Percentiles rank a stretch among this genome's conserved stretches.
phyloP scores from a whole-genome alignment of 1,140 invertebrate species.

The Diploscapter pachys region DNA sequence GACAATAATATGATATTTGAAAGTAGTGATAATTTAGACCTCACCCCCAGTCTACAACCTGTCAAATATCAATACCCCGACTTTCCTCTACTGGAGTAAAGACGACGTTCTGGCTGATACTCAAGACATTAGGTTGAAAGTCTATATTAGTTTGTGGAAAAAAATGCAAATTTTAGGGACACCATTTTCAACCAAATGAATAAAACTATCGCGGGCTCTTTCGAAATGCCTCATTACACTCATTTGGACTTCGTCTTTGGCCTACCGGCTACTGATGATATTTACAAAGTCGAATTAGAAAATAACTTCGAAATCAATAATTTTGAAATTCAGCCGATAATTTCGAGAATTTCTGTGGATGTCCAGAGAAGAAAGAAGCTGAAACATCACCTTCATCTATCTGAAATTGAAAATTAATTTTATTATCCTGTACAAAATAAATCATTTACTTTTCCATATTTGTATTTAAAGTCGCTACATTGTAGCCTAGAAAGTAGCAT shows the following conservation, averaged over 20 bases:
- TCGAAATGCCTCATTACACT: slow-evolving; percentile 45
- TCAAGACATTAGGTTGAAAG: slow-evolving; percentile 36
- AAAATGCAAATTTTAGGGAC: slow-evolving; percentile 6
- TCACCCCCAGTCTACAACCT: slow-evolving; percentile 51
- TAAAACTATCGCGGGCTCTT: slow-evolving; percentile 5
- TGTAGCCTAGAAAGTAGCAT: no score
- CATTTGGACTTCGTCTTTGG: slow-evolving; percentile 53
- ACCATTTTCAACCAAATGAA: slow-evolving; percentile 23
- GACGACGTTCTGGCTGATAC: slow-evolving; percentile 50
- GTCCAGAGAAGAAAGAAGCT: no score
- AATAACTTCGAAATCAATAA: no score
- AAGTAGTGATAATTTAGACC: slow-evolving; percentile 22
- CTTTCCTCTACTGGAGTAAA: slow-evolving; percentile 51
- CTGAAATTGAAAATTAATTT: no score
- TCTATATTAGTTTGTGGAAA: not conserved
- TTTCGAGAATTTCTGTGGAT: no score
- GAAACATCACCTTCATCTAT: no score
- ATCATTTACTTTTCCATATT: no score
- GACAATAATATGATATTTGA: slow-evolving; percentile 13
- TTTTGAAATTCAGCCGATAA: no score
- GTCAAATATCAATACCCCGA: slow-evolving; percentile 36
- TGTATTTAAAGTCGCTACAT: no score
- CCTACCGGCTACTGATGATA: slow-evolving; percentile 37
- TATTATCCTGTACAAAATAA: no score
- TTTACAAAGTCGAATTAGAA: slow-evolving; percentile 26